Evolutionary conservation across 2,888 invertebrate species (phyloP), one percentile per base, ranked within the genome.

Genomic region (Drosophila quinaria): DNA sequence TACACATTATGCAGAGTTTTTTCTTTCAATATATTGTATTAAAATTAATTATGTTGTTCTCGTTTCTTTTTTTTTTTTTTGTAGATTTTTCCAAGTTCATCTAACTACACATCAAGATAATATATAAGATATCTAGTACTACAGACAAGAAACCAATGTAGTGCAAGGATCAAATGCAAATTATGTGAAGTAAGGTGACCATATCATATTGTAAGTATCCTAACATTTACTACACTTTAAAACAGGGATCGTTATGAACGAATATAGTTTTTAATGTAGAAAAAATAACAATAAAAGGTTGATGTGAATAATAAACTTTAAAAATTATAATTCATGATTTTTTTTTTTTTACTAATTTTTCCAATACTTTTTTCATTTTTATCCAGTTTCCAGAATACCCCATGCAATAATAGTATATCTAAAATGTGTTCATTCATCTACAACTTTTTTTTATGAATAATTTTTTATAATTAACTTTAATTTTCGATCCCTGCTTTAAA

Each of bases 141-240:
- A 56, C n/a, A 52, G 37, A 33, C 41, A 44, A 19, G 29, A 50
- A 72, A 56, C 42, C 42, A 77, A 77, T 77, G 52, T 44, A 54
- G 72, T 73, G 73, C 73, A 70, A 17, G 46, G 37, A 73, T 70
- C 52, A 49, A 78, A 74, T 52, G 78, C 35, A 73, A 70, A 70
- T 52, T 58, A 73, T 47, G 74, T 31, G 22, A 66, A 29, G 29
- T 10, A 42, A 35, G 46, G 46, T 61, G 61, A 61, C 42, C 61
- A 44, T 42, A 54, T 33, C 17, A 46, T 25, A 39, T 31, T 25
- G 17, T 13, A 19, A 61, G 37, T 37, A 11, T n/a, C 61, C 55
- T 55, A 55, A 15, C n/a, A 46, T 35, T 10, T 35, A 54, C 55
- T 62, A 54, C 29, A 50, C 31, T 50, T 19, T 17, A 11, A 31